Conservation (phyloP, 1,140 invertebrate species). For the Halictus rubicundus region DNA sequence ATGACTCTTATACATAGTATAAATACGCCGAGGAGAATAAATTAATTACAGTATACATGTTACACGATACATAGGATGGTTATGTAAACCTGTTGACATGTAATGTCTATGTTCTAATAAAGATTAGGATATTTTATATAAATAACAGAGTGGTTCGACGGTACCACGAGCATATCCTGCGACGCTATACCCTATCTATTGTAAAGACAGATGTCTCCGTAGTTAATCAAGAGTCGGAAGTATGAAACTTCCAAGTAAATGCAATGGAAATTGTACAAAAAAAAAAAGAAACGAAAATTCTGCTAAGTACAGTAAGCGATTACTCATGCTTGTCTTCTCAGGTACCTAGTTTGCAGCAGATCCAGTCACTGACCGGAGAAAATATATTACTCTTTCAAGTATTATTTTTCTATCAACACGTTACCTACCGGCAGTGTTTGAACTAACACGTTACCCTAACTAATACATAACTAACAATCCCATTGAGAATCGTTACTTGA, state of each 20-base stretch:
- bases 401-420: no score
- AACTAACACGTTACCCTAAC: no score
- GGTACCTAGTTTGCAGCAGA: conserved; percentile 8
- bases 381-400: conserved; percentile 29
- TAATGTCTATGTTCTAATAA: conserved; percentile 77
- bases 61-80: conserved; percentile 55
- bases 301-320: background rate
- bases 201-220: no score
- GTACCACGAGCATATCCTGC: background rate
- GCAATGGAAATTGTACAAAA: background rate
- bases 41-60: conserved; percentile 56
- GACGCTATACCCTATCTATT: no score
- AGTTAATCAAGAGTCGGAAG: no score
- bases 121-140: conserved; percentile 78
- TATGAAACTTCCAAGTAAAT: background rate
- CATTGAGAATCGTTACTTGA: no score
- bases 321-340: background rate
- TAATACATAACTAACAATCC: no score
- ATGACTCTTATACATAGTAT: conserved; percentile 57
- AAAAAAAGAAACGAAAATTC: background rate
- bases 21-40: conserved; percentile 50
- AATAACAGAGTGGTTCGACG: conserved; percentile 34
- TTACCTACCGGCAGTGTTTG: no score
- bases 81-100: conserved; percentile 71
- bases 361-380: background rate